phyloP scores from a whole-genome alignment of 1,140 invertebrate genomes.

The Aphidius ervi region DNA sequence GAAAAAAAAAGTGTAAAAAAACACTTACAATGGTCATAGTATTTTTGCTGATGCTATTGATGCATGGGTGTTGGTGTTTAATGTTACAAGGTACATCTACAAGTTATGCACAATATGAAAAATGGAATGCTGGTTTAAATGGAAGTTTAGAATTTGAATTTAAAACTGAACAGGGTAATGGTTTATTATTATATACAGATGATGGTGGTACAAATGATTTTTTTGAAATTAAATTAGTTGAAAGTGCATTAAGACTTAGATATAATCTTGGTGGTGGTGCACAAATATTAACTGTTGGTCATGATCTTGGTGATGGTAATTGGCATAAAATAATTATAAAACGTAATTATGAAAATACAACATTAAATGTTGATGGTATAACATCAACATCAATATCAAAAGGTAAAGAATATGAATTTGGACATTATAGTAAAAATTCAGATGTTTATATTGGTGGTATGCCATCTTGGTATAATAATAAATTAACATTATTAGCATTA shows the following conservation, averaged over 20 bases:
- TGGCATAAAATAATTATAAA: conserved; percentile 84
- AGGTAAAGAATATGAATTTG: conserved; percentile 83
- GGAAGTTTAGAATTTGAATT: conserved; percentile 89
- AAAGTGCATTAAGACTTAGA: conserved; percentile 79
- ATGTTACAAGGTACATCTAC: conserved; percentile 78
- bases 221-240: conserved; percentile 90
- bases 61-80: conserved; percentile 49
- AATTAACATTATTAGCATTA: conserved; percentile 74
- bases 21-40: background rate
- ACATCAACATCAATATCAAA: conserved; percentile 69
- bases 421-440: conserved; percentile 77
- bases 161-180: conserved; percentile 85
- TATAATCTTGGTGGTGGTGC: conserved; percentile 84
- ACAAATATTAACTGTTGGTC: conserved; percentile 81
- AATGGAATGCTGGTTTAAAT: conserved; percentile 83
- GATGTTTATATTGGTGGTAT: conserved; percentile 90
- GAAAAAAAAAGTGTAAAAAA: too few species aligned
- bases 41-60: conserved; percentile 13
- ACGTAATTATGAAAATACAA: conserved; percentile 72
- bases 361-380: conserved; percentile 74
- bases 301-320: conserved; percentile 79
- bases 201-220: conserved; percentile 93
- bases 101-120: conserved; percentile 84
- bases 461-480: conserved; percentile 81
- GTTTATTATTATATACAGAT: conserved; percentile 86